Evolutionary conservation across 2,113 vertebrate genomes (phyloP), one percentile per base, ranked within the genome.

Genomic region (Planiliza haematocheilus): DNA sequence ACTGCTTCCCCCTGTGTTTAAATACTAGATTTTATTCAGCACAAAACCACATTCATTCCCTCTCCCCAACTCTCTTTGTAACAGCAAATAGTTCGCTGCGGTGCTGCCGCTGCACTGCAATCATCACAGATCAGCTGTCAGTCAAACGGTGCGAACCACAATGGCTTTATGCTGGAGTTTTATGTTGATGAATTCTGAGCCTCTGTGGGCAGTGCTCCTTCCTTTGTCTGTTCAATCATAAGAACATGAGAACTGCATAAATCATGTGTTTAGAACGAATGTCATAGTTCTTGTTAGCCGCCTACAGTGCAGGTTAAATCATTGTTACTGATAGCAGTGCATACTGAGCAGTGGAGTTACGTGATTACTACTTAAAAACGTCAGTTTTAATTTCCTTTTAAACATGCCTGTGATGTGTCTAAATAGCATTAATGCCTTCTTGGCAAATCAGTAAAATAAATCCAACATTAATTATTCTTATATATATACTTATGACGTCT

Each of bases 121-220:
- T 79, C 49, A 52, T 58, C 20, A 56, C 4, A 55, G 39, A 70
- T 61, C 45, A 42, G 20, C 36, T 17, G n/a, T 78, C 70, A 78
- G 13, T 80, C 64, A 70, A 61, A 49, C 16, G 50, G 16, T 45
- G 11, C 10, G 61, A n/a, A 53, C 37, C 12, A 53, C 60, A 65
- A 14, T 46, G 39, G n/a, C 6, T 38, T 14, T n/a, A n/a, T n/a
- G n/a, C n/a, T n/a, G n/a, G n/a, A n/a, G 57, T 64, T 73, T 82
- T 24, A 2, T 37, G 36, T 11, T 45, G 43, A 43, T 34, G 13
- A 13, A 20, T 58, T 63, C 34, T 64, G 48, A 11, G 20, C 16
- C 53, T 74, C 24, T 68, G 38, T 48, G 53, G 30, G 24, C 8
- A n/a, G 16, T 8, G 16, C 6, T 39, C 17, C 18, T 50, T 36